Percentiles rank a stretch among this genome's conserved stretches.
Conservation (phyloP, 2,888 invertebrate genomes). For the Limnephilus marmoratus region DNA sequence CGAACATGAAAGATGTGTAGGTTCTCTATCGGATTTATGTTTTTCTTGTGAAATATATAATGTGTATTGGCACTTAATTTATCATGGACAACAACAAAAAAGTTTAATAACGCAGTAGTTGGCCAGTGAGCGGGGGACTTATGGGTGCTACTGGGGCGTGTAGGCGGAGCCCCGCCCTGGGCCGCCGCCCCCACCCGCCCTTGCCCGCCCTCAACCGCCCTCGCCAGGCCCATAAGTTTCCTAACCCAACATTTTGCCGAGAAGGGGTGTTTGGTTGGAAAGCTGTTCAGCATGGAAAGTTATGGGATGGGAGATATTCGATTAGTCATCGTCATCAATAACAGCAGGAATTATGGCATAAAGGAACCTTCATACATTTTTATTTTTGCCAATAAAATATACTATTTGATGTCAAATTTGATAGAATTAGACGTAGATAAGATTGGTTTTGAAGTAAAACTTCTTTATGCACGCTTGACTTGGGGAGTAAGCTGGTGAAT, state of each 20-base stretch:
- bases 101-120: not conserved
- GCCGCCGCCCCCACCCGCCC: slow-evolving; percentile 20
- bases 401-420: too few species aligned
- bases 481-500: too few species aligned
- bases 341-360: too few species aligned
- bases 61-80: not conserved
- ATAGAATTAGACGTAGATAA: too few species aligned
- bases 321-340: not conserved
- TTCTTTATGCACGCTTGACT: too few species aligned
- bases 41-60: not conserved
- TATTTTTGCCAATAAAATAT: too few species aligned
- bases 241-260: not conserved
- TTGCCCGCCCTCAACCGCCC: slow-evolving; percentile 14
- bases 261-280: not conserved
- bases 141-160: slow-evolving; percentile 4
- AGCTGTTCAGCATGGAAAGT: not conserved
- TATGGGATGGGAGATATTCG: not conserved
- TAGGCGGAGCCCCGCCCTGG: slow-evolving; percentile 26
- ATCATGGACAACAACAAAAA: not conserved
- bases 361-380: too few species aligned
- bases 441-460: too few species aligned
- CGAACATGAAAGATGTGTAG: too few species aligned
- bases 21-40: not conserved
- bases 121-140: not conserved
- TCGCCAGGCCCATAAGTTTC: not conserved